Base-by-base conservation (phyloP, 2,797 vertebrate genomes). In the Uromys caudimaculatus region DNA sequence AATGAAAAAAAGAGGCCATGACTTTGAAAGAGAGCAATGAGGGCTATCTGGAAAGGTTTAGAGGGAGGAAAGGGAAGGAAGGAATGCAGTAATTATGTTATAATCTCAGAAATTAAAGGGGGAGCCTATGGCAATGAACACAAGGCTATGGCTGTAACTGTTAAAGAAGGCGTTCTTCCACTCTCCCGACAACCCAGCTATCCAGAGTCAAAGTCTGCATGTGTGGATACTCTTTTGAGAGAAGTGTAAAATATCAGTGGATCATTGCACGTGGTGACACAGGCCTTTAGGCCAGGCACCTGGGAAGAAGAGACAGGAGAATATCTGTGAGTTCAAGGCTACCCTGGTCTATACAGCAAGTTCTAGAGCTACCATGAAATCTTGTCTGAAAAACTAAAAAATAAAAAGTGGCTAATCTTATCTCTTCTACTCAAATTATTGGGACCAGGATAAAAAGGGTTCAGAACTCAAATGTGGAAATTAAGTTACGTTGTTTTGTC, bases 401-500 rank as follows among this genome's bases (percentile, higher is more conserved):
- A 50, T 8, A 64, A 69, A 50, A 85, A 67, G 62, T 87, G 23
- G 32, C 64, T 69, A 71, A 38, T 27, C 19, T 52, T 56, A 50
- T 35, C 50, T 71, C 23, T 94, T 81, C 83, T 76, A 29, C 78
- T 73, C 56, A 91, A 86, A 94, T 56, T 88, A 88, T 83, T 85
- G 52, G 54, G 52, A 92, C 29, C n/a, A 52, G 9, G 23, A 56
- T 60, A 6, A 47, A 67, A 87, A 54, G 7, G 71, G 19, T 44
- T 87, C 27, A 82, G 64, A 41, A 69, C 58, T 77, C 54, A 91
- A 95, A 89, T 78, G 44, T 91, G 71, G 96, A 93, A 58, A 87
- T 83, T 95, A 54, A 94, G 81, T 13, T 90, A 97, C 1, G 44
- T 79, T 75, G 76, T 35, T 97, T 93, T 71, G 56, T 38, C 82